Evolutionary conservation across 2,888 invertebrate species (phyloP), one percentile per base, ranked within the genome.

Genomic region (Melanophora roralis): DNA sequence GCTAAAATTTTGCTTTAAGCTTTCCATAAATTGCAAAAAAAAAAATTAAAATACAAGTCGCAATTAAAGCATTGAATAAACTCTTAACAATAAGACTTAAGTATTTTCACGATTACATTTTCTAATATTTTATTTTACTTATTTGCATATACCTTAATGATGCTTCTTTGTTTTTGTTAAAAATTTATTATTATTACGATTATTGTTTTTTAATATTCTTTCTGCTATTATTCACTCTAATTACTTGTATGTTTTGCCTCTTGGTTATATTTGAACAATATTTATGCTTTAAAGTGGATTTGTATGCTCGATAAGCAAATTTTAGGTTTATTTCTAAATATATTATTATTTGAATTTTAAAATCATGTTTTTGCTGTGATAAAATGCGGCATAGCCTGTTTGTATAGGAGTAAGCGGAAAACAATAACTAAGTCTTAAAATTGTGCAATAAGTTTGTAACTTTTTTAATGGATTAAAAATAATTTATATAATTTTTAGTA

Each of bases 211-310:
- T 7, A 12, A 32, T 16, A 27, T 27, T 51, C 40, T 55, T 49
- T 32, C 21, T 57, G n/a, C 34, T n/a, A 60, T 68, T 27, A 53
- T 45, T 69, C 62, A 21, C 38, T 27, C 32, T 55, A 49, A 57
- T 55, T 69, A 47, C 57, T 38, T 49, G 32, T 62, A 47, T 49
- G n/a, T 64, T 75, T 68, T 55, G 68, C 55, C 62, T 68, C 62
- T 53, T 62, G 55, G 62, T 32, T 40, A 59, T 74, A 53, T 75
- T 68, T 53, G 19, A 23, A 45, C 8, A 73, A 75, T n/a, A 68
- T 75, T 45, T 75, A 68, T 67, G 59, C 60, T 43, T 8, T 45
- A 60, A 62, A 60, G 68, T 75, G 75, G 68, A 69, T 49, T 64
- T 51, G 14, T 49, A 7, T 1, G 23, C 7, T 23, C 12, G 11